Evolutionary conservation across 1,140 invertebrate genomes (phyloP).

Genomic region (Heliconius nattereri): DNA sequence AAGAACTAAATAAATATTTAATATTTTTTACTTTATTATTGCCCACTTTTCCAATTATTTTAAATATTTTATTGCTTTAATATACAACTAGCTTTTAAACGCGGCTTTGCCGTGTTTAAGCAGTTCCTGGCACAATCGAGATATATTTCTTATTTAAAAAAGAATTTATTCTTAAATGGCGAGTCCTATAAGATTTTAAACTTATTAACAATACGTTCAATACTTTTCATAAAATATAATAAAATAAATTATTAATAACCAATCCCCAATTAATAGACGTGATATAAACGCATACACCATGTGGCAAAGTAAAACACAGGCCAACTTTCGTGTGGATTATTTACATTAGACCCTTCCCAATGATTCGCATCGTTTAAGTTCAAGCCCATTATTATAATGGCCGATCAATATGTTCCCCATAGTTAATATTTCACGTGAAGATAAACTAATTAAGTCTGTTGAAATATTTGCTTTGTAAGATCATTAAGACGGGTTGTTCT

Average conservation of each 20-base stretch:
- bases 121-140: too few relatives aligned
- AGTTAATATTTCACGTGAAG: constrained; percentile 67
- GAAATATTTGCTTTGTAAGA: constrained; percentile 70
- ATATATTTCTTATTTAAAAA: background rate
- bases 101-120: too few relatives aligned
- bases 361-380: constrained; percentile 60
- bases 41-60: background rate
- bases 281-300: background rate
- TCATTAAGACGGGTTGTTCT: constrained; percentile 49
- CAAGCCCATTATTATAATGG: constrained; percentile 68
- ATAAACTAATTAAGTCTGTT: constrained; percentile 75
- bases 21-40: background rate
- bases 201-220: background rate
- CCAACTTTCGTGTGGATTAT: constrained; percentile 42
- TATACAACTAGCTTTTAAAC: too few relatives aligned
- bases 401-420: constrained; percentile 68
- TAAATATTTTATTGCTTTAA: background rate
- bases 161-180: background rate
- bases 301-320: constrained; percentile 9
- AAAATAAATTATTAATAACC: background rate
- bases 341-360: constrained; percentile 53
- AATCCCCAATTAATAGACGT: background rate
- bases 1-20: background rate
- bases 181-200: background rate
- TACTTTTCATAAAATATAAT: background rate